phyloP scores from a whole-genome alignment of 2,113 vertebrate species.

The Axis porcinus region DNA sequence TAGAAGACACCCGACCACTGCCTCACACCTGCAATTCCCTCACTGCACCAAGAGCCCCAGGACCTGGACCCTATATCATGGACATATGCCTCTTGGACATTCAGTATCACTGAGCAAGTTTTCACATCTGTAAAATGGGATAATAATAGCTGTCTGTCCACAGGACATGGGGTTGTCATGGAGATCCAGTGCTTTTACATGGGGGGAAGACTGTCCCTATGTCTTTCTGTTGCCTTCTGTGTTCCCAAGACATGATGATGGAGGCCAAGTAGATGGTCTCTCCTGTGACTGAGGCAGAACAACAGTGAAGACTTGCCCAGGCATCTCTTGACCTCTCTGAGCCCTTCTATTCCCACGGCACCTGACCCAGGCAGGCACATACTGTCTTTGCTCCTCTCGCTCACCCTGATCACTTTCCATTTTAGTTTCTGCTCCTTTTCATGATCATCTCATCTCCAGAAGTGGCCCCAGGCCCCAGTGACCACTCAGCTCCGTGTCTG shows the following conservation, averaged over 20 bases:
- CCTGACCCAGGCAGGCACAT: neutral
- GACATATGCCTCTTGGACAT: neutral
- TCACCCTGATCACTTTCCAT: neutral
- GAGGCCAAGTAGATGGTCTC: neutral
- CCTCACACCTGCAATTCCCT: neutral
- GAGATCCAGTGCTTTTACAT: neutral
- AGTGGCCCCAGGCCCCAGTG: neutral
- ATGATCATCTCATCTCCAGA: neutral
- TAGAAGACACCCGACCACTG: no score
- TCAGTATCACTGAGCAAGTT: neutral
- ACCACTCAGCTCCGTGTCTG: neutral
- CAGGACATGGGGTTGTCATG: neutral
- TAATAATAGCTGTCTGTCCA: neutral
- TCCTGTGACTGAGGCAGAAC: neutral
- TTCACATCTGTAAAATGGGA: neutral
- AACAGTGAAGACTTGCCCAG: neutral
- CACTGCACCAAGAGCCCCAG: neutral
- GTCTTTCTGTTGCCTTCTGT: neutral
- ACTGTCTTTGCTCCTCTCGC: neutral
- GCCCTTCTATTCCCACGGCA: no score
- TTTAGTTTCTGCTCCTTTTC: neutral
- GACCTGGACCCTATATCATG: neutral
- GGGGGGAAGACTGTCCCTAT: neutral
- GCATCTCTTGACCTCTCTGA: neutral
- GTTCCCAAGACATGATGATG: neutral